Base-by-base conservation (phyloP, 2,113 vertebrate species). In the Thamnaconus septentrionalis region DNA sequence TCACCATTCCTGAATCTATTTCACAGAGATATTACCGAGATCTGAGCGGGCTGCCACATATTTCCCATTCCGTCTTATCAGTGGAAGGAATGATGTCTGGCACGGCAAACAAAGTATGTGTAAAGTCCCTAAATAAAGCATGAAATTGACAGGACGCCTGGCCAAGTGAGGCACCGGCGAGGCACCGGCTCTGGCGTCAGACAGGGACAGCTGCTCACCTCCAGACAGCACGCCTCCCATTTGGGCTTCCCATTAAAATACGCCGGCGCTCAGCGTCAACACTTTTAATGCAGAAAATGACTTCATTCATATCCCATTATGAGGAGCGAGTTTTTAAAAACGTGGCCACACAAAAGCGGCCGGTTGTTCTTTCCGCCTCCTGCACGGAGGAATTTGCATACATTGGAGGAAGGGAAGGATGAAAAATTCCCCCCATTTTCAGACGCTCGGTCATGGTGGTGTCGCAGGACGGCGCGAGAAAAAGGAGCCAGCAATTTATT, bases 71-170 rank as follows among this genome's bases (percentile, higher is more conserved):
- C 53, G 48, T 83, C 85, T 90, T 83, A 90, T 91, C 89, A 90
- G 87, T 66, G 69, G 72, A 76, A 71, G 85, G 78, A 89, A 87
- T 81, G 87, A 87, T 87, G 85, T 90, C 88, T 89, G 86, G 86
- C 85, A 82, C 55, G 69, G 87, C 88, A 88, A 88, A 90, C 86
- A 89, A 87, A 85, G 84, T 80, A 82, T 78, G 86, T 73, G 82
- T 76, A 87, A 85, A 85, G 83, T 80, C 79, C 76, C 85, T 87
- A 82, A 91, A 89, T 87, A 89, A 89, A 88, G 86, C 85, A 82
- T 89, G 86, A 89, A 89, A 89, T 90, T 81, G 81, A 82, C 76
- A 63, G 85, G 70, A 84, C 65, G 77, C 75, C 83, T 78, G 81
- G 68, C 66, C 76, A 73, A 78, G 87, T 76, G 79, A 78, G 49